A percentile compares a stretch with the other conserved stretches of the same genome.
Conservation (phyloP, 1,140 invertebrate genomes). For the Meloidogyne chitwoodi region DNA sequence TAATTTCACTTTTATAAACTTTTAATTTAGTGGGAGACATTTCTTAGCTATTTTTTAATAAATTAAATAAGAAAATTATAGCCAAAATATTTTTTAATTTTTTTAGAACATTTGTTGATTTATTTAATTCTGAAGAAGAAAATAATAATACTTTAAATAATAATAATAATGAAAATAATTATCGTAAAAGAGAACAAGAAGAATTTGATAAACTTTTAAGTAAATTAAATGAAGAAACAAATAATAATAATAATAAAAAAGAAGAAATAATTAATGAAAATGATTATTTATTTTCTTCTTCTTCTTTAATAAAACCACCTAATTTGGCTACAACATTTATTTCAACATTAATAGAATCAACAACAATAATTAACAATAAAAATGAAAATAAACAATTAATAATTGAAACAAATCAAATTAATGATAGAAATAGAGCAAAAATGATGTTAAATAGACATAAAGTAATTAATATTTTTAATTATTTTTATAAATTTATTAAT, state of each 20-base stretch:
- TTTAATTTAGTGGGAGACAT: too few species aligned
- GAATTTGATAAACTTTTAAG: constrained; percentile 30
- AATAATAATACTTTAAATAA: not conserved
- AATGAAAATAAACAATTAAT: not conserved
- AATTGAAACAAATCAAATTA: not conserved
- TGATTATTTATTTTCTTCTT: not conserved
- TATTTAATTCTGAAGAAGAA: not conserved
- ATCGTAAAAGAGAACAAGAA: constrained; percentile 31
- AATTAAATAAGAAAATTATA: too few species aligned
- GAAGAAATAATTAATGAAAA: not conserved
- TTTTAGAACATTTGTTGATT: not conserved
- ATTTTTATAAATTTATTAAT: not conserved
- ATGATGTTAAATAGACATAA: constrained; percentile 13
- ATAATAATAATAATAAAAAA: not conserved
- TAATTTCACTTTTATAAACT: too few species aligned
- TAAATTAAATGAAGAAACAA: constrained; percentile 3
- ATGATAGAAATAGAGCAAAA: not conserved
- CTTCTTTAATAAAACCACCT: not conserved
- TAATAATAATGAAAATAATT: constrained; percentile 57
- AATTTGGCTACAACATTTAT: not conserved
- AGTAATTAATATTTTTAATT: not conserved
- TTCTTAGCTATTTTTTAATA: too few species aligned
- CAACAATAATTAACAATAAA: not conserved
- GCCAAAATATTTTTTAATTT: not conserved
- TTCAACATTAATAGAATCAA: not conserved